Evolutionary conservation across 2,113 vertebrate species (phyloP).

Genomic region (Peromyscus leucopus): DNA sequence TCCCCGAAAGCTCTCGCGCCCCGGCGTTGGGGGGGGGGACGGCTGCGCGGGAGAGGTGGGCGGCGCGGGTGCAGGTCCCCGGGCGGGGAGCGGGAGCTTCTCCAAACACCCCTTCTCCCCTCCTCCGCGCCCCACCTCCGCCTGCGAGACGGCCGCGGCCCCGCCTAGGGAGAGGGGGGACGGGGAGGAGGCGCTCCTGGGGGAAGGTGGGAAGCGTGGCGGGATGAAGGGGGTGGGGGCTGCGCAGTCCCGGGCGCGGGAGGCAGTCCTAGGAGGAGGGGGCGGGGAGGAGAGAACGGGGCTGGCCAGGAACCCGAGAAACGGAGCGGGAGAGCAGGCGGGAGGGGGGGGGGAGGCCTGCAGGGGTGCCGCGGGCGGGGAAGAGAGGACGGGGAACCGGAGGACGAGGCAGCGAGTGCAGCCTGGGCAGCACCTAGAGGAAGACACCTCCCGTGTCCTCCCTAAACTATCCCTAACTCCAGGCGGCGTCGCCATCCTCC

Average conservation of each 20-base stretch:
- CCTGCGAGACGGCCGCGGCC: conserved; percentile 73
- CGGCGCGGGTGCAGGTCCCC: background rate
- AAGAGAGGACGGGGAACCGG: background rate
- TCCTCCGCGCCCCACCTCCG: background rate
- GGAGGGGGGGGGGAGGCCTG: background rate
- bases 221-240: background rate
- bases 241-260: background rate
- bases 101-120: background rate
- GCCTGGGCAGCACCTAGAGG: background rate
- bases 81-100: background rate
- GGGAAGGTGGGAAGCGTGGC: background rate
- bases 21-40: background rate
- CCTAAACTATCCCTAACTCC: background rate
- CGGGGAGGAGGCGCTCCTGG: background rate
- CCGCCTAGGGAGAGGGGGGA: background rate
- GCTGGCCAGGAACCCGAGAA: background rate
- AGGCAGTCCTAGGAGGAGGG: background rate
- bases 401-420: background rate
- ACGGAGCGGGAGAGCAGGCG: background rate
- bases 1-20: background rate
- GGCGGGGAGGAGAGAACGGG: background rate
- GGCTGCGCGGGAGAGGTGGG: background rate
- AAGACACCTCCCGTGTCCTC: background rate
- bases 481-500: background rate
- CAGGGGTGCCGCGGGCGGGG: background rate